phyloP scores from a whole-genome alignment of 2,888 invertebrate genomes.

The Drosophila buzzatii region DNA sequence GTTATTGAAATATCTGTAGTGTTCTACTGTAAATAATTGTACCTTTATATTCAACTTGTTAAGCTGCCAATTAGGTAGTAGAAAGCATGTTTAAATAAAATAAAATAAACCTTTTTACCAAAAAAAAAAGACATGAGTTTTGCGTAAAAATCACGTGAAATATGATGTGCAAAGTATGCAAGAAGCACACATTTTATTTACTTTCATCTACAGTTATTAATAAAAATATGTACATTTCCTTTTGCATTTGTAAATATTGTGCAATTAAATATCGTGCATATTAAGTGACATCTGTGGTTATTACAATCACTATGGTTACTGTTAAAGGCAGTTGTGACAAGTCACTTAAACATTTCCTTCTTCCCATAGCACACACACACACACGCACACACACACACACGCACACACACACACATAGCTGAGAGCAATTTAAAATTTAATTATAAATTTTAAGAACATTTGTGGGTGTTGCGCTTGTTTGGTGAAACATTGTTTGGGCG shows the following conservation, averaged over 20 bases:
- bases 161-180: background rate
- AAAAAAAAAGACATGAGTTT: no score
- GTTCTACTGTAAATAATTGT: no score
- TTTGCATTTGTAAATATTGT: constrained; percentile 6
- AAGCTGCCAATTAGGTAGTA: no score
- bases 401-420: constrained; percentile 17
- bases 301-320: constrained; percentile 23
- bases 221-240: background rate
- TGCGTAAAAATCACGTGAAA: background rate
- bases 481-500: constrained; percentile 73
- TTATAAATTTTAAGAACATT: constrained; percentile 63
- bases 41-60: no score
- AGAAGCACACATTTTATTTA: background rate
- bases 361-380: constrained; percentile 23
- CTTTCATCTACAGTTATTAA: background rate
- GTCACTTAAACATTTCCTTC: constrained; percentile 53
- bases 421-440: constrained; percentile 66
- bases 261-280: constrained; percentile 21
- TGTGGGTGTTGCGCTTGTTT: constrained; percentile 57
- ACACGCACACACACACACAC: background rate
- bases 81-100: no score
- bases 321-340: constrained; percentile 28
- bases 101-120: no score
- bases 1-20: no score
- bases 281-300: constrained; percentile 27